These are phyloP conservation scores for Cotesia chilonis DNA, from an alignment of 1,140 invertebrate genomes.

Conservation along the genomic window DNA sequence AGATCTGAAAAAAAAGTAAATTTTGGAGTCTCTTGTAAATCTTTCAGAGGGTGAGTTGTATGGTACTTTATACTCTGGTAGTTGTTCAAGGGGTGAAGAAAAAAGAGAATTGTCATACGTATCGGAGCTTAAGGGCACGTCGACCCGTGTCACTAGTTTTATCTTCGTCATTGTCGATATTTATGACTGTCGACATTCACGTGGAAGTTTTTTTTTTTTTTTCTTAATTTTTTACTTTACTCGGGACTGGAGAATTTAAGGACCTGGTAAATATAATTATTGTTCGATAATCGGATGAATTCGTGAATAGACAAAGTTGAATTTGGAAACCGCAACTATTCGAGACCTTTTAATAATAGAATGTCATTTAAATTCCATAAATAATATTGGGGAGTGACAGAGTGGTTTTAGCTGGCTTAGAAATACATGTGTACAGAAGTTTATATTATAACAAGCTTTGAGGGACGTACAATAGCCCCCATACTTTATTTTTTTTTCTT, in stretches of 20 bases:
- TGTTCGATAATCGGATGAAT: constrained; percentile 42
- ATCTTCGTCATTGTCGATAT: constrained; percentile 51
- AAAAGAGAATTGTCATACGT: constrained; percentile 14
- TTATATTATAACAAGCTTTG: no score
- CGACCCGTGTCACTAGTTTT: constrained; percentile 51
- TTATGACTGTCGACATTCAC: constrained; percentile 38
- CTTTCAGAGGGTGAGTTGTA: not conserved
- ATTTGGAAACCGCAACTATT: not conserved
- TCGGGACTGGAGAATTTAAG: no score
- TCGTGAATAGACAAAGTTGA: constrained; percentile 43
- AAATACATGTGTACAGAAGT: no score
- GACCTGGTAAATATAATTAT: constrained; percentile 42
- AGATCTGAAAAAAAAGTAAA: constrained; percentile 21
- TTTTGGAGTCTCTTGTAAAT: constrained; percentile 24
- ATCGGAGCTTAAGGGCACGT: constrained; percentile 35
- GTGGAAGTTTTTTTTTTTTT: not conserved
- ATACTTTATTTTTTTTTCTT: no score
- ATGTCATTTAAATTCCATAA: constrained; percentile 20
- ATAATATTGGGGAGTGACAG: no score
- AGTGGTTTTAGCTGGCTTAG: no score
- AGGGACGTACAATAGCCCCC: not conserved
- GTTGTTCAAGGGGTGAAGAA: constrained; percentile 4
- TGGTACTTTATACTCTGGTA: no score
- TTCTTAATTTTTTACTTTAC: not conserved
- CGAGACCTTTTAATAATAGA: constrained; percentile 1